Evolutionary conservation across 2,888 invertebrate genomes (phyloP), one percentile per base, ranked within the genome.

Genomic region (Scaptomyza reducta): DNA sequence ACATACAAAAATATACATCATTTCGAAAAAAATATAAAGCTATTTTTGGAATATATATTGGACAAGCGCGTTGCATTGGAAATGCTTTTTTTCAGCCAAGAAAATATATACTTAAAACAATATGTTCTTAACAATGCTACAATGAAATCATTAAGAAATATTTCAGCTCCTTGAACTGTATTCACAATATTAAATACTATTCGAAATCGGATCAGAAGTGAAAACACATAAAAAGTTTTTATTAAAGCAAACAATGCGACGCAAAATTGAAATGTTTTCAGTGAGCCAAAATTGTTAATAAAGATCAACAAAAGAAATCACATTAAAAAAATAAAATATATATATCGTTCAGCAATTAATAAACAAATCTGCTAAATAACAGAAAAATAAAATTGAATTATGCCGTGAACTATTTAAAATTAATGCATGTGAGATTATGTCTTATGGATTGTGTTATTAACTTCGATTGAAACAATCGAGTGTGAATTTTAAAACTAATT

Each of bases 31-130:
- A 86, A 40, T 86, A 82, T 87, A 77, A 72, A 66, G 84, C 84
- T 84, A 84, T 84, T 84, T 88, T 84, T 87, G 84, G 84, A 88
- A 83, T 88, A 31, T 31, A 86, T 75, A 85, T 78, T 84, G 65
- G 66, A 87, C 78, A 64, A 57, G 25, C 62, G 60, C 44, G 60
- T 44, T 84, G 88, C 79, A 69, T 87, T 87, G 88, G 67, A 87
- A 81, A 69, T 61, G 59, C 2, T 35, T 6, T n/a, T 35, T 6
- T 29, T 29, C 6, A 60, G 49, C 42, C 70, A 61, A 16, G 18
- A 58, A 55, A 58, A 27, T 27, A 27, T 27, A 27, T 31, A 31
- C 10, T 31, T 10, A 31, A 29, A 25, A 29, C 6, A 57, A 67
- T 56, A 50, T 31, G 51, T n/a, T 31, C 25, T 40, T 4, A n/a